Base-by-base conservation (phyloP, 2,797 vertebrate species). In the Bryconaethiops microstoma region DNA sequence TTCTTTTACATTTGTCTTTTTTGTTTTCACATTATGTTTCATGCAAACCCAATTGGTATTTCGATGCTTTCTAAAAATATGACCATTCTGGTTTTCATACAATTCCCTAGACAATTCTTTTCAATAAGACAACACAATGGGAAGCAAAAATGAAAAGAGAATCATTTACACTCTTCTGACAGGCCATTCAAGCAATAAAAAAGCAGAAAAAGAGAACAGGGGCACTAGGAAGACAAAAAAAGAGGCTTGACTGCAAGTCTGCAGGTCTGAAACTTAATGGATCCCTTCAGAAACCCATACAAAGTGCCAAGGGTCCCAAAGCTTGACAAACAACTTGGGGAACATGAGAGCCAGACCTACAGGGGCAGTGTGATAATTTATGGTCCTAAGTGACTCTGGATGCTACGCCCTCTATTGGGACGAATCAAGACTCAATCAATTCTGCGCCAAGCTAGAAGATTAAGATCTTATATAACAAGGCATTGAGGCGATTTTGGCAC, bases 301-400 rank as follows among this genome's bases (percentile, higher is more conserved):
- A 88, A 94, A 92, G 90, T 81, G 88, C 91, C 88, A 88, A 83
- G 87, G 90, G 91, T 90, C 88, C 87, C 80, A 83, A 89, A 92
- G 90, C 83, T 78, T 81, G 90, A 91, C 91, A 92, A 93, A 91
- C 91, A 90, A 92, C 88, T 90, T 8, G 1, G 21, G 59, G 84
- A 92, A 87, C 83, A 87, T 89, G 87, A 90, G 86, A 87, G 81
- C 79, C 42, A 19, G 78, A 63, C 77, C 54, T 74, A 71, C 57
- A 54, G 65, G 78, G 75, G 63, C 64, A 62, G 55, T 69, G 78
- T 52, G 63, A 74, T 48, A 79, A 77, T 86, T 82, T 81, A 78
- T 63, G 73, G 55, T 74, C 69, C 55, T 55, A 52, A 76, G 80
- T 77, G 57, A 82, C 78, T 79, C 77, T 77, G 60, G 48, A 75